Evolutionary conservation across 2,113 vertebrate species (phyloP).

Genomic region (Poeciliopsis prolifica): DNA sequence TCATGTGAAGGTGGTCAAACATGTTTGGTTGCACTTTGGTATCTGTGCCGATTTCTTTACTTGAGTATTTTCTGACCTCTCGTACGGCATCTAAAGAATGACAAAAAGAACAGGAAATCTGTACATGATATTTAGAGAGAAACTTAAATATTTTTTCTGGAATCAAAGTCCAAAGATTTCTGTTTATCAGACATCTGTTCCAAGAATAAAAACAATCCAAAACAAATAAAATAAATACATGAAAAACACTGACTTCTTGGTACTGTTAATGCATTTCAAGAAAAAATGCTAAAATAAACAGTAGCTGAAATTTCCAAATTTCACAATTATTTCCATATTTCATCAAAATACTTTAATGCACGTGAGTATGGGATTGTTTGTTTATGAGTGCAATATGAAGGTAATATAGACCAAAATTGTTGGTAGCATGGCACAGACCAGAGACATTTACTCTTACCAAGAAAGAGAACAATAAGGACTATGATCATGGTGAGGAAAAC

Average conservation of each 20-base stretch:
- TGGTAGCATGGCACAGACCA: neutral
- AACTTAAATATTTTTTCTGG: no score
- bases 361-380: neutral
- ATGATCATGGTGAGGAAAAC: slow-evolving; percentile 94
- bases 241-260: no score
- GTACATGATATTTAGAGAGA: no score
- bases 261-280: no score
- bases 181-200: no score
- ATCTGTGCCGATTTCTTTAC: slow-evolving; percentile 61
- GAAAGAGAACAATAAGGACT: slow-evolving; percentile 90
- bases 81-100: slow-evolving; percentile 87
- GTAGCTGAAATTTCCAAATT: neutral
- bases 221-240: no score
- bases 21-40: slow-evolving; percentile 74
- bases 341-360: neutral
- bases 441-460: slow-evolving; percentile 78
- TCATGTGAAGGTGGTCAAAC: slow-evolving; percentile 94
- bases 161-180: no score
- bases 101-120: neutral
- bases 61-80: slow-evolving; percentile 93
- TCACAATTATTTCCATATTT: neutral
- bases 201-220: no score
- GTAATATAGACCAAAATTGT: neutral
- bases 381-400: neutral
- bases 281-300: neutral